Conservation (phyloP, 2,113 vertebrate species). For the Gobius niger region DNA sequence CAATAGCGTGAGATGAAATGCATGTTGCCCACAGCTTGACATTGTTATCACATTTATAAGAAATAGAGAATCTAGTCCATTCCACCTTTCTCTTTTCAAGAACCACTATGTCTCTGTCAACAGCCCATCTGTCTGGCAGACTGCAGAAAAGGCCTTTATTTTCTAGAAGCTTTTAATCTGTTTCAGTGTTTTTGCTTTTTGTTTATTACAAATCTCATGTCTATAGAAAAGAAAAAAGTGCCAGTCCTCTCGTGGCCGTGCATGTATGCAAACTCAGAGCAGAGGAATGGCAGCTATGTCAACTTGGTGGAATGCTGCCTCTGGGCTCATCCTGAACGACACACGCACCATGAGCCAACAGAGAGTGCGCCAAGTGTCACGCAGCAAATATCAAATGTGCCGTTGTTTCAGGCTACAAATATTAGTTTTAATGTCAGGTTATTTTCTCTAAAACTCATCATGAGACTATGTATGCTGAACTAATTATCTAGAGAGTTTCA, state of each 20-base stretch:
- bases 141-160: conserved; percentile 11
- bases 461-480: neutral
- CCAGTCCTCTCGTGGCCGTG: neutral
- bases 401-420: neutral
- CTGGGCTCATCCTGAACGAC: conserved; percentile 17
- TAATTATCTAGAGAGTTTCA: neutral
- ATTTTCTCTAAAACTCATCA: neutral
- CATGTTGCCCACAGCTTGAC: conserved; percentile 49
- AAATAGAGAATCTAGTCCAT: conserved; percentile 39
- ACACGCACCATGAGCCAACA: conserved; percentile 5
- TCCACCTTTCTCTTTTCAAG: conserved; percentile 28
- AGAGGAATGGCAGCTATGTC: conserved; percentile 54
- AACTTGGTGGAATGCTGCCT: conserved; percentile 48
- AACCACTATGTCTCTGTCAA: neutral
- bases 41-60: conserved; percentile 56
- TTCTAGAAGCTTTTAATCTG: conserved; percentile 16
- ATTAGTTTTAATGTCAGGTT: neutral
- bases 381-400: conserved; percentile 18
- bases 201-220: conserved; percentile 2
- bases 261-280: conserved; percentile 14
- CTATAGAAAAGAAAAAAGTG: neutral
- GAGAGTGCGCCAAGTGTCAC: neutral
- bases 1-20: conserved; percentile 60
- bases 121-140: neutral
- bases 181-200: neutral